phyloP scores from a whole-genome alignment of 1,140 invertebrate genomes.

The Callitettix versicolor region DNA sequence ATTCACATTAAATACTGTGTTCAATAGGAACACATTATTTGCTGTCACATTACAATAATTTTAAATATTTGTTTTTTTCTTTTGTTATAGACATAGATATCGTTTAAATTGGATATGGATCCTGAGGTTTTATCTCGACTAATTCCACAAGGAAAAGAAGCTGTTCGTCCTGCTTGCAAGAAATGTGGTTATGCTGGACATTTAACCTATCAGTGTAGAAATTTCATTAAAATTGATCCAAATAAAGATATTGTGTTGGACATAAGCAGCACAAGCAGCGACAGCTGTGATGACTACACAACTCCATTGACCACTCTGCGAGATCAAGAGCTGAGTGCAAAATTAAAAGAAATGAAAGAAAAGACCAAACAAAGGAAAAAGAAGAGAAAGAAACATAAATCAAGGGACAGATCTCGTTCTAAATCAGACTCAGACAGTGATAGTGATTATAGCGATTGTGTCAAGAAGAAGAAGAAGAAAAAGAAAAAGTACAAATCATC shows the following conservation, averaged over 20 bases:
- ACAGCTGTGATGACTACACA: conserved; percentile 60
- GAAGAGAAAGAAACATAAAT: conserved; percentile 31
- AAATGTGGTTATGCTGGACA: conserved; percentile 93
- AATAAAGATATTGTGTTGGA: conserved; percentile 86
- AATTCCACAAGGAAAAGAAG: conserved; percentile 44
- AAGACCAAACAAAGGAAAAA: conserved; percentile 39
- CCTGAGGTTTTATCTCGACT: conserved; percentile 23
- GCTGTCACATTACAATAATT: too few species aligned
- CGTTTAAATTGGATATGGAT: conserved; percentile 16
- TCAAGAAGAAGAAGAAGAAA: conserved; percentile 32
- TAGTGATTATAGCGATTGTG: conserved; percentile 23
- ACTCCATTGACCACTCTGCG: conserved; percentile 71
- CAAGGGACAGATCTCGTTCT: conserved; percentile 20
- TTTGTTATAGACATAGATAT: too few species aligned
- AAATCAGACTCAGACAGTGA: conserved; percentile 26
- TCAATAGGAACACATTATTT: too few species aligned
- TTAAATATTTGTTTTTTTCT: too few species aligned
- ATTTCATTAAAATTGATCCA: conserved; percentile 83
- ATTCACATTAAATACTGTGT: too few species aligned
- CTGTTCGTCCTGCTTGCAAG: conserved; percentile 69
- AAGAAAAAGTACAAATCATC: conserved; percentile 27
- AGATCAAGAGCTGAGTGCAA: conserved; percentile 55
- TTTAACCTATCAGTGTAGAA: conserved; percentile 90
- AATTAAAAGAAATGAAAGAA: conserved; percentile 41
- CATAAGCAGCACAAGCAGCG: conserved; percentile 90